Evolutionary conservation across 2,888 invertebrate genomes (phyloP).

Genomic region (Psococerastis gibbosa): DNA sequence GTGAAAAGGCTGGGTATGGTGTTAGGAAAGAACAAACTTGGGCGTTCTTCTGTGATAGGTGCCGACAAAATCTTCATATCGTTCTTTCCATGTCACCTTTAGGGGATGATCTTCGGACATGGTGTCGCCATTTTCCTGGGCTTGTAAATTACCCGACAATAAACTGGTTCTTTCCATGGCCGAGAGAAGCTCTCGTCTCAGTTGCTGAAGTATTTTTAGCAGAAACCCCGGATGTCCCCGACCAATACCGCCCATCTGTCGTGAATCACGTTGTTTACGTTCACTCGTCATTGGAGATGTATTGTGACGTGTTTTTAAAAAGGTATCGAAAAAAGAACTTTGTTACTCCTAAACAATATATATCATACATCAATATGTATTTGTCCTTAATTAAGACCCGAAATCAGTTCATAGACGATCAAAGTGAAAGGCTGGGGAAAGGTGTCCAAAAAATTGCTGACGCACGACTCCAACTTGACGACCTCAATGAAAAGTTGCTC

Average conservation of each 20-base stretch:
- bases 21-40: conserved; percentile 67
- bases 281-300: conserved; percentile 52
- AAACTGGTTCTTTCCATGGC: conserved; percentile 92
- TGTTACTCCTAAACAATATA: conserved; percentile 81
- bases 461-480: conserved; percentile 61
- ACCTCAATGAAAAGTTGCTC: conserved; percentile 59
- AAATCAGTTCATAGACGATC: conserved; percentile 29
- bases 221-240: conserved; percentile 51
- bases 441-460: conserved; percentile 71
- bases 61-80: conserved; percentile 73
- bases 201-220: conserved; percentile 71
- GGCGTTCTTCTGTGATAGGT: conserved; percentile 60
- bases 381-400: conserved; percentile 55
- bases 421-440: conserved; percentile 49
- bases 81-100: conserved; percentile 80
- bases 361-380: conserved; percentile 71
- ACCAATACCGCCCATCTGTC: conserved; percentile 43
- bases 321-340: conserved; percentile 64
- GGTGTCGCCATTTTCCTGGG: conserved; percentile 81
- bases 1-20: conserved; percentile 49
- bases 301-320: conserved; percentile 49
- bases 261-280: conserved; percentile 75
- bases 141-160: conserved; percentile 82
- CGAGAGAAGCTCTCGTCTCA: conserved; percentile 67
- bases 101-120: conserved; percentile 59